phyloP scores from a whole-genome alignment of 2,113 vertebrate species.

The Cervus canadensis region DNA sequence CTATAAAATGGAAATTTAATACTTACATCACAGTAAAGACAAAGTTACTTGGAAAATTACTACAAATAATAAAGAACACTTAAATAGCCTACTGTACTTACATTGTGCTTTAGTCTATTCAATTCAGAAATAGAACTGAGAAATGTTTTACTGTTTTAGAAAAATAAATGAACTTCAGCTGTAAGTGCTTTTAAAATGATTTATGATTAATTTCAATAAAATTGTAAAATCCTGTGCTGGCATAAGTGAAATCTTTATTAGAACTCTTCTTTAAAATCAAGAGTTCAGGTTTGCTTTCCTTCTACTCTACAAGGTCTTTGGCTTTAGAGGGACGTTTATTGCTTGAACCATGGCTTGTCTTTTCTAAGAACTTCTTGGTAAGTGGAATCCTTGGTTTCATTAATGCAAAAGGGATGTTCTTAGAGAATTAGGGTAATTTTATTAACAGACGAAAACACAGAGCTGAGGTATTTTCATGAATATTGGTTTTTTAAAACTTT shows the following conservation, averaged over 20 bases:
- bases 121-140: constrained; percentile 25
- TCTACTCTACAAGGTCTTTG: neutral
- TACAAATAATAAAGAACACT: neutral
- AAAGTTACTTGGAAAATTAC: constrained; percentile 18
- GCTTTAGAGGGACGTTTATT: neutral
- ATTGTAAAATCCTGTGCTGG: neutral
- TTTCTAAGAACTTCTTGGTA: neutral
- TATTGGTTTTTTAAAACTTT: neutral
- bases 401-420: neutral
- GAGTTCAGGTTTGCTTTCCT: constrained; percentile 17
- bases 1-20: constrained; percentile 22
- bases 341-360: neutral
- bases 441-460: neutral
- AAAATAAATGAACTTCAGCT: constrained; percentile 27
- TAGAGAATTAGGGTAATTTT: constrained; percentile 43
- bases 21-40: constrained; percentile 16
- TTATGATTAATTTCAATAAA: constrained; percentile 38
- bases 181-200: neutral
- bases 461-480: neutral
- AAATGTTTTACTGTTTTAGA: neutral
- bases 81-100: constrained; percentile 6
- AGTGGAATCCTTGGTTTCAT: constrained; percentile 10
- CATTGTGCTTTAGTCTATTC: neutral
- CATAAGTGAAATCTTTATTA: neutral
- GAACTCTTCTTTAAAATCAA: neutral